A percentile compares a stretch with the other conserved stretches of the same genome.
Evolutionary conservation across 2,113 vertebrate species (phyloP).

Genomic region (Sphyrna mokarran): DNA sequence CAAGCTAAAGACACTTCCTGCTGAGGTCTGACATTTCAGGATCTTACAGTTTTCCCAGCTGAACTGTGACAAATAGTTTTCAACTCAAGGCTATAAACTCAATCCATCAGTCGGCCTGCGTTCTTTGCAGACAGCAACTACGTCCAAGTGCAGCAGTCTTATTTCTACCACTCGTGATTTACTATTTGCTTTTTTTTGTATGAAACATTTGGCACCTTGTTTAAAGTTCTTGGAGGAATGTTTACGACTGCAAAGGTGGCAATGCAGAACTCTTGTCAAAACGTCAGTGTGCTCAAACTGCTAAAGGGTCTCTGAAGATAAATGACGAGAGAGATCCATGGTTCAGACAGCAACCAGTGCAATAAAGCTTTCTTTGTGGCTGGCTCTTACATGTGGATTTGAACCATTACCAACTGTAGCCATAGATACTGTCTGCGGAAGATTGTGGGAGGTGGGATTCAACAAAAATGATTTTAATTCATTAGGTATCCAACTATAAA

Average conservation of each 20-base stretch:
- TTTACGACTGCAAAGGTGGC: not conserved
- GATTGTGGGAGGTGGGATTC: not conserved
- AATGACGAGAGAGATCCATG: conserved; percentile 2
- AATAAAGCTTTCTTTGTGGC: not conserved
- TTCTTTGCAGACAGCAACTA: not conserved
- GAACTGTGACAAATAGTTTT: not conserved
- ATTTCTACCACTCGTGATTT: conserved; percentile 28
- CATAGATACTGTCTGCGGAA: not conserved
- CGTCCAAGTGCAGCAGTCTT: not conserved
- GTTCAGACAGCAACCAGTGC: not conserved
- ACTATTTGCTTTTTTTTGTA: not conserved
- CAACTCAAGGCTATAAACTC: too few species aligned
- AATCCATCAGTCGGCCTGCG: not conserved
- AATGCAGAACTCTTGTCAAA: conserved; percentile 15
- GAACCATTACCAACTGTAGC: not conserved
- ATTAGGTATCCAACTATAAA: conserved; percentile 20
- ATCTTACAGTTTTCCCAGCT: not conserved
- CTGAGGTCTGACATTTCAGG: not conserved
- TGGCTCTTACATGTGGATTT: not conserved
- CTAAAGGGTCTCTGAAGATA: conserved; percentile 19
- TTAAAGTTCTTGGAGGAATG: not conserved
- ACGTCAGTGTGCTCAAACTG: not conserved
- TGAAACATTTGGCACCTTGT: conserved; percentile 28
- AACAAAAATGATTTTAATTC: not conserved
- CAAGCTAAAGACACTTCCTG: conserved; percentile 1